Percentiles rank a stretch among this genome's conserved stretches.
phyloP scores from a whole-genome alignment of 2,888 invertebrate species.

The Bimastos eiseni region DNA sequence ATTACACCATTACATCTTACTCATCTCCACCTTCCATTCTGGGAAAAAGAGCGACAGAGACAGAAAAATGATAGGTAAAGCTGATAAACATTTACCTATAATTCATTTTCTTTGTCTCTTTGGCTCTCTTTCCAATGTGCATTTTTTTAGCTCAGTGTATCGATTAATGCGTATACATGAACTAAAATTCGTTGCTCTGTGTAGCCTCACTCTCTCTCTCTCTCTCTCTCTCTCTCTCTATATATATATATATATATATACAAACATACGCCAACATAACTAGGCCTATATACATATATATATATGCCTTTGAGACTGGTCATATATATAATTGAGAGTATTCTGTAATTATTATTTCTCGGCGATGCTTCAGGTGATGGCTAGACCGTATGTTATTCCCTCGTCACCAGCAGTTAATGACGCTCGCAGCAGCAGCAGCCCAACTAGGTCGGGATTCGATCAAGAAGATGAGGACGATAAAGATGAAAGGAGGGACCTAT shows the following conservation, averaged over 20 bases:
- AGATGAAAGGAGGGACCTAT: not conserved
- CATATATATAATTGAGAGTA: not conserved
- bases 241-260: not conserved
- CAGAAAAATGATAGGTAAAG: too few relatives aligned
- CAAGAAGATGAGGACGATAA: not conserved
- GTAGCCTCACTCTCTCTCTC: too few relatives aligned
- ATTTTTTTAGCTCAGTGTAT: too few relatives aligned
- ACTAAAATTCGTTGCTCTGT: too few relatives aligned
- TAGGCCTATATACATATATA: not conserved
- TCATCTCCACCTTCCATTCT: too few relatives aligned
- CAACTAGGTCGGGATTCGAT: not conserved
- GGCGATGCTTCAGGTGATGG: not conserved
- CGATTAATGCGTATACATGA: too few relatives aligned
- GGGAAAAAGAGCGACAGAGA: too few relatives aligned
- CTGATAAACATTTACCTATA: too few relatives aligned
- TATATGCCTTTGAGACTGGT: not conserved
- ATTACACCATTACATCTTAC: too few relatives aligned
- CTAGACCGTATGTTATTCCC: not conserved
- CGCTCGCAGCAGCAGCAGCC: not conserved
- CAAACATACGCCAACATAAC: not conserved
- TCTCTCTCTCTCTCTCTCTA: too few relatives aligned
- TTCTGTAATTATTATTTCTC: not conserved
- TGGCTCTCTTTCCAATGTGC: too few relatives aligned
- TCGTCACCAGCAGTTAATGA: not conserved
- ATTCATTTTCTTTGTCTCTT: too few relatives aligned